Evolutionary conservation across 2,113 vertebrate species (phyloP).

Genomic region (Corapipo altera): DNA sequence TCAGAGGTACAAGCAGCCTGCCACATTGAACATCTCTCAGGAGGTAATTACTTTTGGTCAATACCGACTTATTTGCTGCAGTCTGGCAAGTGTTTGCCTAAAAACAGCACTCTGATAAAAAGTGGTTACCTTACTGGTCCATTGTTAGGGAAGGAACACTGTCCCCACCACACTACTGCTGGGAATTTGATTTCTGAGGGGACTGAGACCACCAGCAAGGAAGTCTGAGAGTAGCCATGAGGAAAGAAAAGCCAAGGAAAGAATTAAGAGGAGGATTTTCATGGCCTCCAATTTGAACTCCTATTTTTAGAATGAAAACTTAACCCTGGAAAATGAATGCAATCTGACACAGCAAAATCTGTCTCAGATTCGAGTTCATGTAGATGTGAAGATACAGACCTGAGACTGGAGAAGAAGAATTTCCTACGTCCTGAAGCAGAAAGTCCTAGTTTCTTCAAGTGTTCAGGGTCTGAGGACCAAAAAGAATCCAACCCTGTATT

Average conservation of each 20-base stretch:
- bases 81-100: slow-evolving; percentile 26
- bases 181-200: background rate
- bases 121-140: background rate
- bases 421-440: background rate
- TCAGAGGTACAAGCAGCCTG: background rate
- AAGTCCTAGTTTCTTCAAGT: background rate
- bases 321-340: background rate
- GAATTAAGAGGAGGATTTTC: background rate
- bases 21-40: background rate
- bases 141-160: background rate
- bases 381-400: background rate
- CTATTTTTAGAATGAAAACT: background rate
- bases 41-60: slow-evolving; percentile 13
- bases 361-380: background rate
- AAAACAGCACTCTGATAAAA: background rate
- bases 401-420: background rate
- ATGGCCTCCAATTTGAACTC: background rate
- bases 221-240: background rate
- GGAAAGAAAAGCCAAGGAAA: background rate
- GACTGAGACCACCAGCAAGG: background rate
- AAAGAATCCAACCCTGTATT: background rate
- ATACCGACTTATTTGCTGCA: background rate
- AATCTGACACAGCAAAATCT: background rate
- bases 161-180: background rate
- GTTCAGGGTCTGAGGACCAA: background rate